Evolutionary conservation across 2,888 invertebrate species (phyloP), one percentile per base, ranked within the genome.

Genomic region (Trissolcus brochymenae): DNA sequence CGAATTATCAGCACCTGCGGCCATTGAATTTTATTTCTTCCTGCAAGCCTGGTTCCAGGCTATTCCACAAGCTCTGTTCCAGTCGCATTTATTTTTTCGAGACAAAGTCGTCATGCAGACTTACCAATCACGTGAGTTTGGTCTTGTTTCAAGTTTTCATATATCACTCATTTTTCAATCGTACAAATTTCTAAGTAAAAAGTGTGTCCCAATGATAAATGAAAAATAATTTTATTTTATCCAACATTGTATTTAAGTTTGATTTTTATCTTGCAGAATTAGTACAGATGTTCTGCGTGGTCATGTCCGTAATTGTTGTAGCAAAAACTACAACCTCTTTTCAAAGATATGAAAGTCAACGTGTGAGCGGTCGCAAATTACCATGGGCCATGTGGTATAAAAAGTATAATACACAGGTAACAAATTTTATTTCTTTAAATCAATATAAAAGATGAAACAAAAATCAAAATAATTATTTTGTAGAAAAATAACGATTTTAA

Each of bases 311-410:
- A 41, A 90, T 93, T 25, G 91, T 94, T 84, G 90, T 95, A 90
- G 93, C 95, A 0, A 91, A 92, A 66, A 93, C 93, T 46, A 94
- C 94, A 14, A 92, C 94, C 25, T 90, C 92, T 21, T 95, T 94
- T 84, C 93, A 95, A 88, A 91, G 95, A 84, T 95, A 95, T 84
- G 95, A 95, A 89, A 93, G 94, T 80, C 95, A 95, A 89, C 94
- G 94, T 83, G 84, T 94, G 40, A 92, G 92, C 61, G 95, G 95
- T 0, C 91, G 93, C 55, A 91, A 91, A 84, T 93, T 95, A 87
- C 95, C 95, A 1, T 95, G 95, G 95, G 91, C 91, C 19, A 90
- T 87, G 86, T 89, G 89, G 89, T 78, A 88, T 29, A 87, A 88
- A 61, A 88, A 88, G 75, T 87, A 87, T 65, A 82, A 84, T 35